Evolutionary conservation across 2,797 vertebrate genomes (phyloP).

Genomic region (Capromys pilorides): DNA sequence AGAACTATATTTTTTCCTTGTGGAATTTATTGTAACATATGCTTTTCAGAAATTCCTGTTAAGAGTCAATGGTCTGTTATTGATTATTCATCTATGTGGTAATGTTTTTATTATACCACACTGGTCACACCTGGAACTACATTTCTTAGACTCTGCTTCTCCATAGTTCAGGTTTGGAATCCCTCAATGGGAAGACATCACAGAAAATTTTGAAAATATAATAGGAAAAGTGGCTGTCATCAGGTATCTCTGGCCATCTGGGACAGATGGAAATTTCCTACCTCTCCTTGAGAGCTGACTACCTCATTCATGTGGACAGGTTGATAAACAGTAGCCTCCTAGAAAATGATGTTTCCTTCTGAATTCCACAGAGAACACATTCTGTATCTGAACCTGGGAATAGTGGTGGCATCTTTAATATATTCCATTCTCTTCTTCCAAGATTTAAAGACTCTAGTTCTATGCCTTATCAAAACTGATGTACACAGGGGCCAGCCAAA

Average conservation of each 20-base stretch:
- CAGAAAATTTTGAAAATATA: background rate
- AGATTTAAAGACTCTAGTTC: background rate
- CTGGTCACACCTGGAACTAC: background rate
- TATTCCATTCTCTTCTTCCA: background rate
- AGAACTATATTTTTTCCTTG: conserved; percentile 15
- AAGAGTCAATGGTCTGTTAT: background rate
- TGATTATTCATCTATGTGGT: background rate
- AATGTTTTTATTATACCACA: background rate
- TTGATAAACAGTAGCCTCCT: background rate
- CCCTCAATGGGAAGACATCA: background rate
- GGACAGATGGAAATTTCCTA: background rate
- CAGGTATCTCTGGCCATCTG: background rate
- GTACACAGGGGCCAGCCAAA: no score
- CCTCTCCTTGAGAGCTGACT: background rate
- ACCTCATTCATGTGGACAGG: background rate
- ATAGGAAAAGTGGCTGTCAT: background rate
- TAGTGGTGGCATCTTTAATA: background rate
- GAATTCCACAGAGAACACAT: background rate
- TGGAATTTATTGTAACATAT: background rate
- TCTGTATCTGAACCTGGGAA: background rate
- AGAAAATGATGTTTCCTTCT: background rate
- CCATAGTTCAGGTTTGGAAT: background rate
- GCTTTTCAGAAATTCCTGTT: background rate
- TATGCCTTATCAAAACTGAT: background rate
- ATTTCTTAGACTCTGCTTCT: background rate